Percentiles rank a stretch among this genome's conserved stretches.
These are phyloP conservation scores for Sciurus vulgaris DNA, from an alignment of 2,797 vertebrate genomes.

Conservation along the genomic window DNA sequence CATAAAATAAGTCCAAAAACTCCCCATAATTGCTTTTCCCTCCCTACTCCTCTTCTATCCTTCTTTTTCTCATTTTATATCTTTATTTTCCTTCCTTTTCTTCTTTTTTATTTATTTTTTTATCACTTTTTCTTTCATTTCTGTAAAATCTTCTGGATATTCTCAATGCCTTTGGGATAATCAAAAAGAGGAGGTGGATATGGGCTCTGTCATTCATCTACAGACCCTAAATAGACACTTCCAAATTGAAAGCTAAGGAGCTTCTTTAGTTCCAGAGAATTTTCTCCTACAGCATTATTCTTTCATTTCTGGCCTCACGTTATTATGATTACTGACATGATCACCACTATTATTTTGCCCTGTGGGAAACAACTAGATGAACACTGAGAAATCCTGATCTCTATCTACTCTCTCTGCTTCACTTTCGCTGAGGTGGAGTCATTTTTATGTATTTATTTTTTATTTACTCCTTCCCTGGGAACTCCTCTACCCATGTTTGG, in stretches of 20 bases:
- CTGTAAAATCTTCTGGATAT: not conserved
- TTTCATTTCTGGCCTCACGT: not conserved
- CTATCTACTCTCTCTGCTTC: not conserved
- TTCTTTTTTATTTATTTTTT: not conserved
- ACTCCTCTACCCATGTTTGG: not conserved
- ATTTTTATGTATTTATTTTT: not conserved
- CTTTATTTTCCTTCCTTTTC: not conserved
- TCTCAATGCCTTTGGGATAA: not conserved
- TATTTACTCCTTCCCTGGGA: not conserved
- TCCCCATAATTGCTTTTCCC: no score
- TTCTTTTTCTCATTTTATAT: not conserved
- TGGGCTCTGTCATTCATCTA: not conserved
- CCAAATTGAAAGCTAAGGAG: not conserved
- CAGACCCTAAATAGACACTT: not conserved
- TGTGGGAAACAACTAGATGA: not conserved
- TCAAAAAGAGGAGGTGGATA: not conserved
- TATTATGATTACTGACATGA: not conserved
- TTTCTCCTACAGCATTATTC: not conserved
- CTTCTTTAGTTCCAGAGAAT: not conserved
- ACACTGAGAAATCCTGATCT: not conserved
- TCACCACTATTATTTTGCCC: not conserved
- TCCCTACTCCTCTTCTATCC: not conserved
- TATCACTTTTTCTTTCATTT: not conserved
- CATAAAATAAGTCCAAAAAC: not conserved
- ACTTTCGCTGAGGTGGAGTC: not conserved